Percentiles rank a stretch among this genome's conserved stretches.
These are phyloP conservation scores for Hylia prasina DNA, from an alignment of 2,113 vertebrate genomes.

Conservation along the genomic window DNA sequence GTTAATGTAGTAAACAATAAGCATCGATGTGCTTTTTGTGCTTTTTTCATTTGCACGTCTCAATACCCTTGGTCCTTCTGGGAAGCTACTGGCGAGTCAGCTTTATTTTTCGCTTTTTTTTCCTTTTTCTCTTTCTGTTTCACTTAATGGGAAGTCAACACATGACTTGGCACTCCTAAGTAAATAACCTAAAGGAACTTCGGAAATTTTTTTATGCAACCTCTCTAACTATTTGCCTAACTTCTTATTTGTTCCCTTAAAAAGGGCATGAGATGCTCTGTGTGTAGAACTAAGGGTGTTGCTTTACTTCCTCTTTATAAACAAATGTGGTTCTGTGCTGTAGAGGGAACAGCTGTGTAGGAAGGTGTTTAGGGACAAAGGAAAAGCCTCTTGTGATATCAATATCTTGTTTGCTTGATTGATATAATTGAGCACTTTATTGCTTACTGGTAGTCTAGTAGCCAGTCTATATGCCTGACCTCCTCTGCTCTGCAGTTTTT, in stretches of 20 bases:
- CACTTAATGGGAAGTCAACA: fast-evolving
- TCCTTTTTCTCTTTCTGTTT: background rate
- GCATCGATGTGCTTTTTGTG: background rate
- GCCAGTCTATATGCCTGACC: background rate
- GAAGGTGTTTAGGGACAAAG: background rate
- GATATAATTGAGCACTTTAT: background rate
- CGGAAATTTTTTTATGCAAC: background rate
- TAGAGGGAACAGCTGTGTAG: background rate
- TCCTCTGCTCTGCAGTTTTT: background rate
- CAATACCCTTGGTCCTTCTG: fast-evolving
- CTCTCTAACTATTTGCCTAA: background rate
- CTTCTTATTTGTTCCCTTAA: background rate
- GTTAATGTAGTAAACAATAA: fast-evolving
- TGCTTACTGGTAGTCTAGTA: background rate
- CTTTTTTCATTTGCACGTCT: fast-evolving
- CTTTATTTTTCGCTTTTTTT: background rate
- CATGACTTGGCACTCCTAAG: background rate
- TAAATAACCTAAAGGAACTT: background rate
- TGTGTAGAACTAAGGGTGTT: background rate
- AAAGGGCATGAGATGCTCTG: background rate
- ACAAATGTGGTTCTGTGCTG: background rate
- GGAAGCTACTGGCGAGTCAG: background rate
- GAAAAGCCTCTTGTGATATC: background rate
- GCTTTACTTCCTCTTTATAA: background rate
- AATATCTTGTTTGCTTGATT: background rate